phyloP scores from a whole-genome alignment of 2,113 vertebrate species.

The Peromyscus maniculatus region DNA sequence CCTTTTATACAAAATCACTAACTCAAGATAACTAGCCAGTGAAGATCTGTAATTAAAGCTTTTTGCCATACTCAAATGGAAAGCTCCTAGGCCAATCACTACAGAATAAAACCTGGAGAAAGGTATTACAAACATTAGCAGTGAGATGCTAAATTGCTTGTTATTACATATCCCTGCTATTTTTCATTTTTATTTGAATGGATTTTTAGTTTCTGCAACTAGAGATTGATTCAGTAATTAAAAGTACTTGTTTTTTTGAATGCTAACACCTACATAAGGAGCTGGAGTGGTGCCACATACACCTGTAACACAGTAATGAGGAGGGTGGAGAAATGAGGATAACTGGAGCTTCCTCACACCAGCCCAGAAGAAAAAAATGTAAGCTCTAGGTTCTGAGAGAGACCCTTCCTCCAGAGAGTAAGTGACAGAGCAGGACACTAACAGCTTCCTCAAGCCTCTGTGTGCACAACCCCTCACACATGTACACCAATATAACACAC shows the following conservation, averaged over 20 bases:
- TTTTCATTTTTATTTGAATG: conserved; percentile 33
- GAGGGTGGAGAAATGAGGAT: neutral
- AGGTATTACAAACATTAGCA: neutral
- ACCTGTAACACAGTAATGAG: neutral
- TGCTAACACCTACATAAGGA: neutral
- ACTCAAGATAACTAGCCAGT: neutral
- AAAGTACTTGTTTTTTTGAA: neutral
- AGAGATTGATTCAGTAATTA: neutral
- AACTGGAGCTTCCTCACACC: neutral
- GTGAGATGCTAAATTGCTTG: neutral
- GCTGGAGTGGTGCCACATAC: neutral
- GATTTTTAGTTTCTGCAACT: conserved; percentile 24
- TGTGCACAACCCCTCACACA: neutral
- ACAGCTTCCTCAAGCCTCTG: neutral
- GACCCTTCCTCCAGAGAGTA: neutral
- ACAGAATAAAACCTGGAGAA: conserved; percentile 25
- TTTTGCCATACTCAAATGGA: neutral
- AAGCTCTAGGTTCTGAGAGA: neutral
- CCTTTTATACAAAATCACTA: conserved; percentile 9
- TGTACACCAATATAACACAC: neutral
- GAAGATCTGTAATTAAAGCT: conserved; percentile 21
- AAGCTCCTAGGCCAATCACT: conserved; percentile 8
- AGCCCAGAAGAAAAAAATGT: neutral
- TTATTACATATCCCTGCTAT: neutral
- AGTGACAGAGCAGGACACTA: neutral